Conservation (phyloP, 2,797 vertebrate genomes). For the Sarcophilus harrisii region DNA sequence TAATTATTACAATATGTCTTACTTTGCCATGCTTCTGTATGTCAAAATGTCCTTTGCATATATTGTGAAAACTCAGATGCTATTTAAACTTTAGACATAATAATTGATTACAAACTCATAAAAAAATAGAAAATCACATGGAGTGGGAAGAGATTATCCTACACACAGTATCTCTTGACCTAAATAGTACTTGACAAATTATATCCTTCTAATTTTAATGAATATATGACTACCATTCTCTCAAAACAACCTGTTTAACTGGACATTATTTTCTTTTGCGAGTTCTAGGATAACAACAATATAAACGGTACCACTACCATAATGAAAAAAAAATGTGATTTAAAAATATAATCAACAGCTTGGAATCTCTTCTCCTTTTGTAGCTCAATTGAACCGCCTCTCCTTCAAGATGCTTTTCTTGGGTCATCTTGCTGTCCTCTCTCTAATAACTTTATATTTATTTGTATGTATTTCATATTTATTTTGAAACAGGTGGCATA, state of each 20-base stretch:
- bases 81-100: constrained; percentile 78
- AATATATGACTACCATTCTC: constrained; percentile 71
- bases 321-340: constrained; percentile 67
- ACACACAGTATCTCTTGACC: constrained; percentile 52
- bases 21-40: constrained; percentile 82
- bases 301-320: constrained; percentile 57
- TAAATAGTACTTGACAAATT: constrained; percentile 75
- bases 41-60: constrained; percentile 79
- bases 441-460: neutral
- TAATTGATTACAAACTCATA: constrained; percentile 80
- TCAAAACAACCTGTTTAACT: constrained; percentile 66
- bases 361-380: neutral
- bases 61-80: constrained; percentile 72
- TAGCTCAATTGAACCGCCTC: neutral
- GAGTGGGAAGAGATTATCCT: constrained; percentile 36
- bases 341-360: neutral
- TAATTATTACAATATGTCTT: constrained; percentile 89
- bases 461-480: neutral
- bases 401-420: neutral
- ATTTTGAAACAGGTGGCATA: neutral
- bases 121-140: constrained; percentile 57
- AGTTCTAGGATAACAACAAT: constrained; percentile 61
- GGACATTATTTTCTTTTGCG: constrained; percentile 81
- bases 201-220: constrained; percentile 75
- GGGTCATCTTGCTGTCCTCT: neutral